Evolutionary conservation across 2,113 vertebrate genomes (phyloP).

Genomic region (Phyllostomus discolor): DNA sequence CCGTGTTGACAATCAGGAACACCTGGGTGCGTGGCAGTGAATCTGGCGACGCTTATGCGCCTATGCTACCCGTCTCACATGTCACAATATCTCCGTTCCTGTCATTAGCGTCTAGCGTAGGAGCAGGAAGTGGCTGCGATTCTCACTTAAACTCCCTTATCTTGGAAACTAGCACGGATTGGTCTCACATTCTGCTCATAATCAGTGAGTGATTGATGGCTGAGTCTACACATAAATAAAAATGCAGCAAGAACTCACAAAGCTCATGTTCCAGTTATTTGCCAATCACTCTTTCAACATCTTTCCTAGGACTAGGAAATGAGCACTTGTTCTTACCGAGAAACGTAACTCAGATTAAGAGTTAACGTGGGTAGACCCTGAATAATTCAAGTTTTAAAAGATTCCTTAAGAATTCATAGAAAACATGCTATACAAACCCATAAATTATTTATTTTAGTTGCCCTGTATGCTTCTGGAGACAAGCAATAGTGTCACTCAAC

Average conservation of each 20-base stretch:
- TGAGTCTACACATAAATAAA: constrained; percentile 67
- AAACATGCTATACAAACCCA: background rate
- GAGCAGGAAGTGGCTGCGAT: constrained; percentile 51
- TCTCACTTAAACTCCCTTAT: constrained; percentile 58
- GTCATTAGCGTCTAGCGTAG: constrained; percentile 67
- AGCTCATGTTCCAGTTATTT: constrained; percentile 46
- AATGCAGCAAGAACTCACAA: constrained; percentile 46
- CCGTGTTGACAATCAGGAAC: constrained; percentile 37
- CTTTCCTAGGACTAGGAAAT: constrained; percentile 8
- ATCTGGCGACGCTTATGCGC: constrained; percentile 43
- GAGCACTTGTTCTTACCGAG: background rate
- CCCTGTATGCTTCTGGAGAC: constrained; percentile 1
- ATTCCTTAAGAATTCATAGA: constrained; percentile 8
- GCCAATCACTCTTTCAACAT: constrained; percentile 56
- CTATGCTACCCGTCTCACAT: constrained; percentile 49
- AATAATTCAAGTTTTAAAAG: constrained; percentile 31
- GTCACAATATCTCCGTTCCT: constrained; percentile 57
- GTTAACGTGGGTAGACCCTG: background rate
- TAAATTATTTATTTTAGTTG: constrained; percentile 3
- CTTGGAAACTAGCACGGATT: constrained; percentile 54
- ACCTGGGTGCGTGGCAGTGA: constrained; percentile 44
- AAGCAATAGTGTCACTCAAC: background rate
- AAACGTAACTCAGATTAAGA: background rate
- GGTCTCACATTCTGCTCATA: constrained; percentile 74
- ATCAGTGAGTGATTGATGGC: constrained; percentile 68